These are phyloP conservation scores for Synanthedon andrenaeformis DNA, from an alignment of 2,888 invertebrate genomes.

Conservation along the genomic window DNA sequence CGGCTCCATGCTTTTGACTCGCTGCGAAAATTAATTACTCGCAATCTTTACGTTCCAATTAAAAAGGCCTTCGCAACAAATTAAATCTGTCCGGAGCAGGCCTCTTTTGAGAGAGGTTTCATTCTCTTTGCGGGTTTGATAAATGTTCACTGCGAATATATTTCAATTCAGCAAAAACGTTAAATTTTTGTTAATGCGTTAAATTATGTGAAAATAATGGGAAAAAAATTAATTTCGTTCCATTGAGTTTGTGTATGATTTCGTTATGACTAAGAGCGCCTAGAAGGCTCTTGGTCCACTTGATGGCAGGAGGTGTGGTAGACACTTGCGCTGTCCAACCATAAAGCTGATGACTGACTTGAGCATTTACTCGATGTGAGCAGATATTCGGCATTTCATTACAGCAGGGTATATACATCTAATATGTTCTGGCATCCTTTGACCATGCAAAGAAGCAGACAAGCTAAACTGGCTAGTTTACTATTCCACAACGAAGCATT, in stretches of 20 bases:
- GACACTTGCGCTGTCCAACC: no score
- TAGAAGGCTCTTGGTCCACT: constrained; percentile 16
- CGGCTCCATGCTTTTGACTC: constrained; percentile 68
- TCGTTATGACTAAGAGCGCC: constrained; percentile 32
- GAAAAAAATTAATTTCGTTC: constrained; percentile 29
- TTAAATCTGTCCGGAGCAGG: constrained; percentile 70
- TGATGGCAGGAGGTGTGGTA: no score
- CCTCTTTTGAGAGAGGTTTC: constrained; percentile 68
- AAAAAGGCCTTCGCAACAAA: constrained; percentile 71
- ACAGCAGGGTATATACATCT: no score
- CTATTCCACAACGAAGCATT: no score
- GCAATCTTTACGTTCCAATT: constrained; percentile 72
- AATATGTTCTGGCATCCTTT: no score
- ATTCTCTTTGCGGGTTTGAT: constrained; percentile 69
- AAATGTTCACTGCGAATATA: constrained; percentile 65
- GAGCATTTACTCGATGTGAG: no score
- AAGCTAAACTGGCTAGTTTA: no score
- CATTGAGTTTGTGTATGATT: constrained; percentile 30
- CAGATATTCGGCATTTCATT: no score
- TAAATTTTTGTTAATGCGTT: constrained; percentile 52
- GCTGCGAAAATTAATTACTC: constrained; percentile 71
- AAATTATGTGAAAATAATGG: constrained; percentile 43
- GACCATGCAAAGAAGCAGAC: no score
- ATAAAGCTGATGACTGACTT: no score
- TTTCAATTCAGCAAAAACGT: constrained; percentile 53